Percentiles rank a stretch among this genome's conserved stretches.
These are phyloP conservation scores for Calameuta filiformis DNA, from an alignment of 2,888 invertebrate genomes.

Conservation along the genomic window DNA sequence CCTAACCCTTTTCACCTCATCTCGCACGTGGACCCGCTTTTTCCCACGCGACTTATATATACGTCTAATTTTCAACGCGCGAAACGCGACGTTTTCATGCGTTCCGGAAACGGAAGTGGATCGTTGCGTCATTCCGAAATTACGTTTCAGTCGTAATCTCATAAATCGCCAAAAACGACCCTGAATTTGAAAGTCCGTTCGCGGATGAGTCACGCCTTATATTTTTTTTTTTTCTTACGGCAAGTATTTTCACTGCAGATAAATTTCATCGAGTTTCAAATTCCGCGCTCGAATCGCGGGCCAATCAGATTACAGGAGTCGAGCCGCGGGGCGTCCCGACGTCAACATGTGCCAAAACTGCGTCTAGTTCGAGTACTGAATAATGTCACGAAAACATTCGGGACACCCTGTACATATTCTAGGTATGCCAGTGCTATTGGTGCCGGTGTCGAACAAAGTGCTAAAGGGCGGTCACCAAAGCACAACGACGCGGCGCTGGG, in stretches of 20 bases:
- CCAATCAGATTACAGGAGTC: neutral
- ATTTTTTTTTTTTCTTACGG: neutral
- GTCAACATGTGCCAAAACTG: neutral
- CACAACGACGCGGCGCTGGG: neutral
- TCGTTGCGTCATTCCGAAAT: neutral
- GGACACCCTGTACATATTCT: neutral
- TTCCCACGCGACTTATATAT: neutral
- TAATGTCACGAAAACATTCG: neutral
- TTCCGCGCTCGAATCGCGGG: neutral
- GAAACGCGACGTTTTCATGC: neutral
- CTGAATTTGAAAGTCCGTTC: neutral
- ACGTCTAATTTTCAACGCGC: neutral
- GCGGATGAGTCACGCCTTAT: neutral
- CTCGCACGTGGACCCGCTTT: neutral
- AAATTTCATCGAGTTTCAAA: neutral
- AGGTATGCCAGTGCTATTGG: neutral
- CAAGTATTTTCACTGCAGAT: neutral
- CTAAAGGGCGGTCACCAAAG: neutral
- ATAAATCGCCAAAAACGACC: neutral
- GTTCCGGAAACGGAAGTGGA: neutral
- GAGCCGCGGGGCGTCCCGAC: neutral
- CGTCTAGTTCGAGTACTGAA: neutral
- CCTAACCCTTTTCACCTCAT: neutral
- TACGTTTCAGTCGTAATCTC: neutral
- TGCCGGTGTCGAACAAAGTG: neutral